Percentiles rank a stretch among this genome's conserved stretches.
phyloP scores from a whole-genome alignment of 2,113 vertebrate species.

The Oceanites oceanicus region DNA sequence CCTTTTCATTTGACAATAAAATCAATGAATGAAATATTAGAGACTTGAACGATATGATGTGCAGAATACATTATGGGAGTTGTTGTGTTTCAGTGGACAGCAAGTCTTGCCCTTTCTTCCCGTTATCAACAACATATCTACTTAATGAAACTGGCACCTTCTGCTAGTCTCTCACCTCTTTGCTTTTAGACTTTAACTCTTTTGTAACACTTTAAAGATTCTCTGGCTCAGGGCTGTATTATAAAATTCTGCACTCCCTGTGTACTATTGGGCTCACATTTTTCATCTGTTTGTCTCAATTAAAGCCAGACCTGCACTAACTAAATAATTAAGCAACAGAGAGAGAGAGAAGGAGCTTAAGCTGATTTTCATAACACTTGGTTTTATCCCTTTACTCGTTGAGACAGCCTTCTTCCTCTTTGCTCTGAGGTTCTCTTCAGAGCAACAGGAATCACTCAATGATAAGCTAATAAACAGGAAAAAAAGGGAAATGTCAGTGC shows the following conservation, averaged over 20 bases:
- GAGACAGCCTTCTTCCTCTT: not conserved
- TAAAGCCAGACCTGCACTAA: not conserved
- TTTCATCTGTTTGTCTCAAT: not conserved
- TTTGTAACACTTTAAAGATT: not conserved
- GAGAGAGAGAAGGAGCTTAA: not conserved
- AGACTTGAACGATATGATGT: constrained; percentile 47
- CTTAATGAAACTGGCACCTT: constrained; percentile 61
- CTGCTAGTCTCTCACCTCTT: constrained; percentile 41
- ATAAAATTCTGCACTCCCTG: not conserved
- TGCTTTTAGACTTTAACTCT: constrained; percentile 48
- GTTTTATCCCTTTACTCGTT: not conserved
- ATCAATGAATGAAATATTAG: constrained; percentile 83
- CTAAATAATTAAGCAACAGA: not conserved
- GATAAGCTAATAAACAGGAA: not conserved
- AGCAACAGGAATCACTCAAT: not conserved
- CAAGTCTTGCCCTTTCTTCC: constrained; percentile 44
- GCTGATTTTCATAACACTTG: not conserved
- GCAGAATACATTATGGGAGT: constrained; percentile 71
- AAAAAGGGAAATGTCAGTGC: not conserved
- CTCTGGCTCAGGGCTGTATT: not conserved
- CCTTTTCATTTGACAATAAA: constrained; percentile 83
- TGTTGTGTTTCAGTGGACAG: constrained; percentile 39
- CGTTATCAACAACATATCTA: constrained; percentile 34
- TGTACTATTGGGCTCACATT: not conserved
- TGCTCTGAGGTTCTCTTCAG: not conserved